phyloP scores from a whole-genome alignment of 2,888 invertebrate genomes.

The Philaethria dido region DNA sequence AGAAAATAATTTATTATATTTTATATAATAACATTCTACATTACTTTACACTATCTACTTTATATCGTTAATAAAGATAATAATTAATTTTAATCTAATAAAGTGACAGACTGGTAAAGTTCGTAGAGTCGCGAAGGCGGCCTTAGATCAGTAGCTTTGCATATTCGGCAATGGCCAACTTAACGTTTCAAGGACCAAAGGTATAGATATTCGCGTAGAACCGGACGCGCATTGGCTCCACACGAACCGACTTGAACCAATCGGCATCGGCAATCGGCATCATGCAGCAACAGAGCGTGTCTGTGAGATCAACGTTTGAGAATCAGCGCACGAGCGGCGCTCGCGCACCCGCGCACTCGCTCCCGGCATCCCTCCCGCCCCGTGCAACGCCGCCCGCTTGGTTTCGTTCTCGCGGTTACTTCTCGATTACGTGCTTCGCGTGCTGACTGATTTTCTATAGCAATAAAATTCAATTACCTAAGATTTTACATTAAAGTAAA shows the following conservation, averaged over 20 bases:
- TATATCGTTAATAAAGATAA: slow-evolving; percentile 81
- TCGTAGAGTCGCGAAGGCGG: slow-evolving; percentile 83
- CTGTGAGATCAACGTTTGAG: slow-evolving; percentile 68
- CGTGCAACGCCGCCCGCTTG: slow-evolving; percentile 80
- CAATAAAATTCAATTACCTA: slow-evolving; percentile 85
- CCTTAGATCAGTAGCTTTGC: slow-evolving; percentile 84
- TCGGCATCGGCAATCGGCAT: slow-evolving; percentile 71
- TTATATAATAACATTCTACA: slow-evolving; percentile 82
- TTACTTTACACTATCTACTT: slow-evolving; percentile 83
- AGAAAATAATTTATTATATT: slow-evolving; percentile 83
- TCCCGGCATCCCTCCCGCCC: slow-evolving; percentile 55
- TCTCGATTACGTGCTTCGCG: slow-evolving; percentile 85
- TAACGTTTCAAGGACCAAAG: slow-evolving; percentile 83
- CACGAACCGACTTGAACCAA: slow-evolving; percentile 78
- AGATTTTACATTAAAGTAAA: slow-evolving; percentile 84
- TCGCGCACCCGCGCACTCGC: slow-evolving; percentile 48
- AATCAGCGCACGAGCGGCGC: slow-evolving; percentile 54
- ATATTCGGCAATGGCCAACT: slow-evolving; percentile 83
- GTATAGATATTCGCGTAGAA: slow-evolving; percentile 83
- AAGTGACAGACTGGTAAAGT: slow-evolving; percentile 84
- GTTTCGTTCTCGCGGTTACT: slow-evolving; percentile 83
- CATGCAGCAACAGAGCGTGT: slow-evolving; percentile 60
- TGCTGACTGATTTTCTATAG: slow-evolving; percentile 86
- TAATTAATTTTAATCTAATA: slow-evolving; percentile 84
- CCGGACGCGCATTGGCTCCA: slow-evolving; percentile 82